Evolutionary conservation across 2,888 invertebrate genomes (phyloP).

Genomic region (Rhopalosiphum nymphaeae): DNA sequence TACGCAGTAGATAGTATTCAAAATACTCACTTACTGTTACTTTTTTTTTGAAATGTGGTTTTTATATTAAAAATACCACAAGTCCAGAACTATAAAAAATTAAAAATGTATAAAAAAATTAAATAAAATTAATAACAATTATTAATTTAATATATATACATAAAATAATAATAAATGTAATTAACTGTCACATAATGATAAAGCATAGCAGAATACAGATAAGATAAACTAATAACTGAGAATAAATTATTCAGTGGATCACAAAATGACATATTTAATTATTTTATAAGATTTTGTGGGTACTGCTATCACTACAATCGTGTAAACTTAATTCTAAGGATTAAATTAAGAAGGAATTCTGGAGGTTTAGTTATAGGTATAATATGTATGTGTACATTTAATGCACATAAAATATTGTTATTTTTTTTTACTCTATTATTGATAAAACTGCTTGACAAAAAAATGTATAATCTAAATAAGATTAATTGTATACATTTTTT

Average conservation of each 20-base stretch:
- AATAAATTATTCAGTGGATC: neutral
- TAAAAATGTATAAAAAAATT: neutral
- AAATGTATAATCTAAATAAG: neutral
- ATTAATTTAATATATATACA: no score
- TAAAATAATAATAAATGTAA: neutral
- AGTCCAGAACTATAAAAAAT: neutral
- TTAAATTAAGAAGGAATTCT: neutral
- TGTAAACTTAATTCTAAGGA: neutral
- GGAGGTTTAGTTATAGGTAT: neutral
- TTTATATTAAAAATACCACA: neutral
- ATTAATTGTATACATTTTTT: neutral
- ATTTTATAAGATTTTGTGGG: neutral
- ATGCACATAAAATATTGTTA: neutral
- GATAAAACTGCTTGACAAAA: neutral
- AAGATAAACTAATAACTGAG: constrained; percentile 12
- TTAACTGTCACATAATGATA: neutral
- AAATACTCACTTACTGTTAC: no score
- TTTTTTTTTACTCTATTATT: neutral
- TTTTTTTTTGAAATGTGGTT: neutral
- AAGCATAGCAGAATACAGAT: neutral
- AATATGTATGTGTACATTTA: neutral
- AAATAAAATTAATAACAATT: neutral
- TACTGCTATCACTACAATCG: neutral
- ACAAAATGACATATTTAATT: neutral
- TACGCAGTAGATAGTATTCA: no score